A percentile compares a stretch with the other conserved stretches of the same genome.
phyloP scores from a whole-genome alignment of 2,797 vertebrate species.

The Hemitrygon akajei region DNA sequence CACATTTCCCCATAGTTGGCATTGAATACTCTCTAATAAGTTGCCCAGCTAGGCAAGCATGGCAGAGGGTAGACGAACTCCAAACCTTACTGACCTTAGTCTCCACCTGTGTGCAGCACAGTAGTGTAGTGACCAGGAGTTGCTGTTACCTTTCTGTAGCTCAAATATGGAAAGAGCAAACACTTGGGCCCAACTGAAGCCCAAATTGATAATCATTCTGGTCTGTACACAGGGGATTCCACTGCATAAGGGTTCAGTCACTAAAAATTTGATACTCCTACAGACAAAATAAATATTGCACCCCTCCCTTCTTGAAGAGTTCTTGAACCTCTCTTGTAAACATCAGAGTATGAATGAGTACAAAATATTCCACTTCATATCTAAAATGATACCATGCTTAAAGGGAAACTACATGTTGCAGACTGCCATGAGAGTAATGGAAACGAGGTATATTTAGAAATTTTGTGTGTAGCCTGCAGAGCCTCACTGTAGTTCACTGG shows the following conservation, averaged over 20 bases:
- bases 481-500: too few species aligned
- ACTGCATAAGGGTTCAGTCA: background rate
- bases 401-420: background rate
- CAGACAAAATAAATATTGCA: background rate
- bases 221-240: background rate
- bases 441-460: too few species aligned
- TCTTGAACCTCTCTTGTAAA: background rate
- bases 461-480: too few species aligned
- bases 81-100: background rate
- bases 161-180: background rate
- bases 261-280: background rate
- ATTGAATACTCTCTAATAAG: too few species aligned
- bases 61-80: background rate
- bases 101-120: background rate
- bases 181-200: background rate
- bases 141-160: background rate
- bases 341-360: background rate
- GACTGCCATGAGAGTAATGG: too few species aligned
- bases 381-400: background rate
- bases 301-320: background rate
- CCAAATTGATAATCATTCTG: background rate
- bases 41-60: background rate
- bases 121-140: background rate
- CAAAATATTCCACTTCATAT: background rate
- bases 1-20: background rate